A percentile compares a stretch with the other conserved stretches of the same genome.
Evolutionary conservation across 1,140 invertebrate species (phyloP).

Genomic region (Leptinotarsa lineolata): DNA sequence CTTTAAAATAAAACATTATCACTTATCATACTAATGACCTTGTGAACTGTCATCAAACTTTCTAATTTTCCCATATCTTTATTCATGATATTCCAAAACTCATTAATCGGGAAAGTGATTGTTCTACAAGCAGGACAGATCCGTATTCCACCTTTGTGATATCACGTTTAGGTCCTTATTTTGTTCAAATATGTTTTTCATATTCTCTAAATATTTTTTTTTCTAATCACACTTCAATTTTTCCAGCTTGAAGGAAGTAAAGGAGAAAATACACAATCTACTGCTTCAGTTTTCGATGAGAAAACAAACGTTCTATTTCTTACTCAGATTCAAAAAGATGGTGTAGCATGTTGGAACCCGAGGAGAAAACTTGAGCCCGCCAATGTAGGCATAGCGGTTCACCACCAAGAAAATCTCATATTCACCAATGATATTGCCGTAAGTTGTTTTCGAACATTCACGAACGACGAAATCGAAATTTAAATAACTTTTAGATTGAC

Average conservation of each 20-base stretch:
- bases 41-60: no score
- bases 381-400: conserved; percentile 63
- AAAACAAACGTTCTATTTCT: conserved; percentile 66
- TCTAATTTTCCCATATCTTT: no score
- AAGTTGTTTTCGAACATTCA: conserved; percentile 23
- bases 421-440: conserved; percentile 73
- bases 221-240: not conserved
- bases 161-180: no score
- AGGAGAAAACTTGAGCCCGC: conserved; percentile 60
- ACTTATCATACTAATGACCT: no score
- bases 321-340: conserved; percentile 68
- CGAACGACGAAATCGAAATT: conserved; percentile 21
- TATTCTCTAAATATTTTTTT: no score
- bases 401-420: conserved; percentile 64
- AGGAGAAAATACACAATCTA: conserved; percentile 64
- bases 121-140: no score
- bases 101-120: no score
- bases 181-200: no score
- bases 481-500: conserved; percentile 58
- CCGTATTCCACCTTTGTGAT: no score
- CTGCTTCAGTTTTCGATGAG: conserved; percentile 65
- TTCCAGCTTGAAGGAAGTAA: conserved; percentile 64
- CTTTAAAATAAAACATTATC: no score
- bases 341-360: conserved; percentile 73
- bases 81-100: no score